Conservation (phyloP, 2,888 invertebrate species). For the Sminthurides aquaticus region DNA sequence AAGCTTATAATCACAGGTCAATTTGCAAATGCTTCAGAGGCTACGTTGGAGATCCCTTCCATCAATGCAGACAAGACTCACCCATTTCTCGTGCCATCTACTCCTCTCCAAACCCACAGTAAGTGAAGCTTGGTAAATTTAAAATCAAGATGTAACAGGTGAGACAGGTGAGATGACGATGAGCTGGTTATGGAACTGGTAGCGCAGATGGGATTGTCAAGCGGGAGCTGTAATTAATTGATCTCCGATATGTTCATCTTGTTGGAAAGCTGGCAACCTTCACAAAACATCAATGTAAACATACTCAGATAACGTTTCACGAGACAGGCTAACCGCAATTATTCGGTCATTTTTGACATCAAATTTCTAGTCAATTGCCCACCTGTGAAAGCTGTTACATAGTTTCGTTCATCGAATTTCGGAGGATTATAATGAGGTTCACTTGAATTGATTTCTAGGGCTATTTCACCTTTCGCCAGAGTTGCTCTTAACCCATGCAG, state of each 20-base stretch:
- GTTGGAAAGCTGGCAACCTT: background rate
- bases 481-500: slow-evolving; percentile 34
- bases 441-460: slow-evolving; percentile 26
- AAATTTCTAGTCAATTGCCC: slow-evolving; percentile 1
- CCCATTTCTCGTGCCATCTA: slow-evolving; percentile 40
- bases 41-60: slow-evolving; percentile 39
- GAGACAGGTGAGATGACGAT: background rate
- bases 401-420: too few species aligned
- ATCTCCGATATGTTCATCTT: background rate
- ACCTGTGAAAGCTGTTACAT: too few species aligned
- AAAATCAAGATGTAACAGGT: background rate
- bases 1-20: slow-evolving; percentile 39
- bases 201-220: too few species aligned
- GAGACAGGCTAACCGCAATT: too few species aligned
- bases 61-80: slow-evolving; percentile 36
- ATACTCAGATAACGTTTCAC: too few species aligned
- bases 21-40: slow-evolving; percentile 32
- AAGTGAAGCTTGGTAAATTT: slow-evolving; percentile 19
- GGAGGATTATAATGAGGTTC: slow-evolving; percentile 9
- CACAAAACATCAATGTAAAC: too few species aligned
- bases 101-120: slow-evolving; percentile 40
- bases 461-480: slow-evolving; percentile 19
- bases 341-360: slow-evolving; percentile 1
- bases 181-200: too few species aligned
- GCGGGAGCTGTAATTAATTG: too few species aligned